Evolutionary conservation across 2,797 vertebrate species (phyloP).

Genomic region (Bradypodion ventrale): DNA sequence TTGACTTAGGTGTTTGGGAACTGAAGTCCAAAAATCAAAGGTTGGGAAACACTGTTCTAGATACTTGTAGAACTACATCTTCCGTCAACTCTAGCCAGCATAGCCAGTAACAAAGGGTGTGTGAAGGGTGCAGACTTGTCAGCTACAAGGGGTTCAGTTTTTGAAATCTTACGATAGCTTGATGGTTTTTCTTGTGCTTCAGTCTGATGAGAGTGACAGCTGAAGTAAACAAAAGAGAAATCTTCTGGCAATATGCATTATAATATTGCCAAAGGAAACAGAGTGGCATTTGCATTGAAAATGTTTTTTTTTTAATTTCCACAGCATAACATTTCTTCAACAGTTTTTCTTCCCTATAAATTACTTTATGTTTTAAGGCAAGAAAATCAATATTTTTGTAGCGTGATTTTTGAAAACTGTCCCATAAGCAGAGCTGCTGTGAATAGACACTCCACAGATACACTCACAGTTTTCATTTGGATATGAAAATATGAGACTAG

Average conservation of each 20-base stretch:
- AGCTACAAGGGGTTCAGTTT: not conserved
- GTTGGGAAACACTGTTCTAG: no score
- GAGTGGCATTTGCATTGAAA: not conserved
- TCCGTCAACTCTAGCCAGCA: no score
- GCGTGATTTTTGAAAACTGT: slow-evolving; percentile 8
- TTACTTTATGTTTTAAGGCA: not conserved
- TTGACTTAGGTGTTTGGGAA: no score
- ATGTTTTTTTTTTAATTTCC: not conserved
- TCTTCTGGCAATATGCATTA: not conserved
- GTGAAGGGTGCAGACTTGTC: not conserved
- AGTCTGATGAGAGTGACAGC: no score
- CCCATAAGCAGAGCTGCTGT: slow-evolving; percentile 11
- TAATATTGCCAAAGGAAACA: slow-evolving; percentile 29
- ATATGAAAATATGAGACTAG: not conserved
- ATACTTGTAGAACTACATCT: no score
- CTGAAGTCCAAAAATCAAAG: no score
- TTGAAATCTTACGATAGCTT: not conserved
- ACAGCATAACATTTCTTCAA: not conserved
- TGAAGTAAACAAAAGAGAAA: not conserved
- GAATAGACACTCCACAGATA: not conserved
- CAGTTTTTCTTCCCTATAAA: not conserved
- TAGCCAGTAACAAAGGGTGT: no score
- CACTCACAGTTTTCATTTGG: not conserved
- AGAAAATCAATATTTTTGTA: slow-evolving; percentile 24
- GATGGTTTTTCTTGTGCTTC: not conserved